Percentiles rank a stretch among this genome's conserved stretches.
Evolutionary conservation across 2,888 invertebrate genomes (phyloP).

Genomic region (Silvanus unidentatus): DNA sequence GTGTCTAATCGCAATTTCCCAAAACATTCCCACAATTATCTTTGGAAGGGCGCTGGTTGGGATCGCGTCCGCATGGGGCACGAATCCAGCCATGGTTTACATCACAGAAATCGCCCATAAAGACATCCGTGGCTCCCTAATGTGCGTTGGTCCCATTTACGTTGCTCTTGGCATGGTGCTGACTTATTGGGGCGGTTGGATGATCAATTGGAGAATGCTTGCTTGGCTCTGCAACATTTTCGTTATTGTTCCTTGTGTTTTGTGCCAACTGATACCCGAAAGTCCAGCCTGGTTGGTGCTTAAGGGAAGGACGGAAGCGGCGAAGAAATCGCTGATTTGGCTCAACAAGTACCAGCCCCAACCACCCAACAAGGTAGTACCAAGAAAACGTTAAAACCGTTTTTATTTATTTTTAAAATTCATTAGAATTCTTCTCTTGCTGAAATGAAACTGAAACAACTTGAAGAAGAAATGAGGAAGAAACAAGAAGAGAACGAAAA

Average conservation of each 20-base stretch:
- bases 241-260: slow-evolving; percentile 48
- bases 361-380: slow-evolving; percentile 35
- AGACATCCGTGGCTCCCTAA: slow-evolving; percentile 53
- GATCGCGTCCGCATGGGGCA: slow-evolving; percentile 51
- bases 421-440: too few species aligned
- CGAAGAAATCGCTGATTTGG: slow-evolving; percentile 50
- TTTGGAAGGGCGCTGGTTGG: slow-evolving; percentile 52
- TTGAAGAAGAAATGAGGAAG: slow-evolving; percentile 51
- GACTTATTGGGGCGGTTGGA: slow-evolving; percentile 51
- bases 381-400: neutral
- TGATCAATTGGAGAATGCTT: slow-evolving; percentile 50
- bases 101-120: slow-evolving; percentile 56
- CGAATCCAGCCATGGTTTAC: slow-evolving; percentile 57
- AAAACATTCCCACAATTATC: slow-evolving; percentile 48
- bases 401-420: slow-evolving; percentile 26
- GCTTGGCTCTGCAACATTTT: slow-evolving; percentile 53
- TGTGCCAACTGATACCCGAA: slow-evolving; percentile 52
- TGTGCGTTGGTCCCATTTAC: slow-evolving; percentile 54
- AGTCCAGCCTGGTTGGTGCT: slow-evolving; percentile 56
- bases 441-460: slow-evolving; percentile 48
- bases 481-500: slow-evolving; percentile 36
- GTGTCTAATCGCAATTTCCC: slow-evolving; percentile 51
- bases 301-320: slow-evolving; percentile 50
- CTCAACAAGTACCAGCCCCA: slow-evolving; percentile 44
- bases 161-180: slow-evolving; percentile 56